Percentiles rank a stretch among this genome's conserved stretches.
phyloP scores from a whole-genome alignment of 2,113 vertebrate species.

The Drymodes brunneopygia region DNA sequence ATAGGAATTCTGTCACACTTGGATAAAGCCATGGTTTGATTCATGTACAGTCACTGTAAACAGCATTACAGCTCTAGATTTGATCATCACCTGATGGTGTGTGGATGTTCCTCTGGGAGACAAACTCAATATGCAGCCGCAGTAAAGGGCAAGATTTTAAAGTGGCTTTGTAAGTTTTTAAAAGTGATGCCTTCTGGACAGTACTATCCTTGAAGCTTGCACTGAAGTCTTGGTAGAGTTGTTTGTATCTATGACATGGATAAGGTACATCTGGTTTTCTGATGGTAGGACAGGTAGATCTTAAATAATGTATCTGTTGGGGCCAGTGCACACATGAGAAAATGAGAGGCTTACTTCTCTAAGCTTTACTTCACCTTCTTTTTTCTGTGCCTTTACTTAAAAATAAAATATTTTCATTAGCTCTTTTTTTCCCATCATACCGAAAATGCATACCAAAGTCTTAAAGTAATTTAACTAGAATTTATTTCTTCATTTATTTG shows the following conservation, averaged over 20 bases:
- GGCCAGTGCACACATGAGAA: neutral
- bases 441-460: neutral
- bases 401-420: neutral
- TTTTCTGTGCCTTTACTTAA: neutral
- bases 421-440: neutral
- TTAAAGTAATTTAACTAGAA: neutral
- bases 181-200: neutral
- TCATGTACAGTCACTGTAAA: neutral
- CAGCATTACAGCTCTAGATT: neutral
- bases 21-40: neutral
- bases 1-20: neutral
- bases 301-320: neutral
- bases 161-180: neutral
- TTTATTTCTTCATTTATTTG: neutral
- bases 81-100: neutral
- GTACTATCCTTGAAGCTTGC: neutral
- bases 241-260: neutral
- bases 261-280: neutral
- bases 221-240: neutral
- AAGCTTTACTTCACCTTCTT: neutral
- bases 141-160: neutral
- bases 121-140: neutral
- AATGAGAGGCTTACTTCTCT: neutral
- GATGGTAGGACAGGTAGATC: neutral
- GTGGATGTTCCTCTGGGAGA: neutral